Evolutionary conservation across 2,888 invertebrate genomes (phyloP).

Genomic region (Eupithecia dodoneata): DNA sequence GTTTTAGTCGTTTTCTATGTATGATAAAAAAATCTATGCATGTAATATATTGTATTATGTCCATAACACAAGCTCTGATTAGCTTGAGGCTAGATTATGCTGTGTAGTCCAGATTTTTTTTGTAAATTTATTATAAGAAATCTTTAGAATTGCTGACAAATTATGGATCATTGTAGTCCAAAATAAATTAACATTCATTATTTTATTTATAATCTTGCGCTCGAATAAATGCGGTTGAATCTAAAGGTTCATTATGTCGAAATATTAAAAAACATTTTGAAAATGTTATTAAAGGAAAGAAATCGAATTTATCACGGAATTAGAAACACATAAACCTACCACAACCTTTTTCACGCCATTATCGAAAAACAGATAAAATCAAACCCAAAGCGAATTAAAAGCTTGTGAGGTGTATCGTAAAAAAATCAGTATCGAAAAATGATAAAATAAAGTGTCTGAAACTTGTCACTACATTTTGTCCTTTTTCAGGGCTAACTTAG

Average conservation of each 20-base stretch:
- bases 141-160: too few relatives aligned
- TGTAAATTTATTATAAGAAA: too few relatives aligned
- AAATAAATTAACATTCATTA: too few relatives aligned
- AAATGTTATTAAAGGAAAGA: background rate
- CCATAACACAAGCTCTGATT: too few relatives aligned
- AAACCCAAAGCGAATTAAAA: slow-evolving; percentile 11
- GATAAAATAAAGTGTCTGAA: background rate
- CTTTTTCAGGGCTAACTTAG: background rate
- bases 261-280: background rate
- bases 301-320: slow-evolving; percentile 33
- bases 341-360: slow-evolving; percentile 38
- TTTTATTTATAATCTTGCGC: too few relatives aligned
- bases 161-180: too few relatives aligned
- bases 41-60: too few relatives aligned
- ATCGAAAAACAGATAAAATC: slow-evolving; percentile 36
- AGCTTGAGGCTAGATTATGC: too few relatives aligned
- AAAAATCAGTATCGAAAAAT: background rate
- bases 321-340: slow-evolving; percentile 37
- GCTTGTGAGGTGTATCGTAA: background rate
- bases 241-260: background rate
- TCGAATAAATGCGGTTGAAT: background rate
- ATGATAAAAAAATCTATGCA: too few relatives aligned
- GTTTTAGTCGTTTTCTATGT: too few relatives aligned
- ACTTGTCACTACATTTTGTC: background rate
- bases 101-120: too few relatives aligned